Conservation (phyloP, 2,888 invertebrate genomes). For the Ellobium chinense region DNA sequence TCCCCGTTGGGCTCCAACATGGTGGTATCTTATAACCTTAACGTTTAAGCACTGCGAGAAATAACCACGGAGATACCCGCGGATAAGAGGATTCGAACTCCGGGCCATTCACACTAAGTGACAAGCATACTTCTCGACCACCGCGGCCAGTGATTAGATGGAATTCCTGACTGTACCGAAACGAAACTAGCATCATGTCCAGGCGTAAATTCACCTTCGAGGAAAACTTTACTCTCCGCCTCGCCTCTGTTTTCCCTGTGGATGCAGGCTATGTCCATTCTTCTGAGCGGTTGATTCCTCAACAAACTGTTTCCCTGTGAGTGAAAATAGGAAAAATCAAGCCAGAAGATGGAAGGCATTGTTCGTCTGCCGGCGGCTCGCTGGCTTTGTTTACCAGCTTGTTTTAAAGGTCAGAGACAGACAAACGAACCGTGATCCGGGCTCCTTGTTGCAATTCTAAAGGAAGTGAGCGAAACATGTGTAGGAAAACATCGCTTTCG, state of each 20-base stretch:
- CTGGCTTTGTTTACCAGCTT: constrained; percentile 15
- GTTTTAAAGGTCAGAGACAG: constrained; percentile 10
- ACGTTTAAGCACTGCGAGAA: too few relatives aligned
- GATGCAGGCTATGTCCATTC: not conserved
- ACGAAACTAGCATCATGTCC: too few relatives aligned
- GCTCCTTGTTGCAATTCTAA: not conserved
- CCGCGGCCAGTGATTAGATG: too few relatives aligned
- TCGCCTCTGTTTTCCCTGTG: not conserved
- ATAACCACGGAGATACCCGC: too few relatives aligned
- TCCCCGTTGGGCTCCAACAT: too few relatives aligned
- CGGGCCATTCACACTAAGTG: too few relatives aligned
- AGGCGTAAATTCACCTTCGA: too few relatives aligned
- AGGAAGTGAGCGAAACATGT: not conserved
- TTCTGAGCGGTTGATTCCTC: not conserved
- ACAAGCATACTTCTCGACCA: too few relatives aligned
- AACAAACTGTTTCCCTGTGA: constrained; percentile 23
- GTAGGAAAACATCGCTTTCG: not conserved
- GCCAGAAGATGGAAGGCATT: not conserved
- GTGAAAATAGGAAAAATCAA: not conserved
- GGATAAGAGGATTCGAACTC: too few relatives aligned
- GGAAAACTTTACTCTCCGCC: not conserved
- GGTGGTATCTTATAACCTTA: too few relatives aligned
- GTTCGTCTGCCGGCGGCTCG: not conserved
- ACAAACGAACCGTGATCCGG: constrained; percentile 6
- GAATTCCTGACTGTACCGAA: too few relatives aligned